Base-by-base conservation (phyloP, 2,797 vertebrate species). In the Holocentrus rufus region DNA sequence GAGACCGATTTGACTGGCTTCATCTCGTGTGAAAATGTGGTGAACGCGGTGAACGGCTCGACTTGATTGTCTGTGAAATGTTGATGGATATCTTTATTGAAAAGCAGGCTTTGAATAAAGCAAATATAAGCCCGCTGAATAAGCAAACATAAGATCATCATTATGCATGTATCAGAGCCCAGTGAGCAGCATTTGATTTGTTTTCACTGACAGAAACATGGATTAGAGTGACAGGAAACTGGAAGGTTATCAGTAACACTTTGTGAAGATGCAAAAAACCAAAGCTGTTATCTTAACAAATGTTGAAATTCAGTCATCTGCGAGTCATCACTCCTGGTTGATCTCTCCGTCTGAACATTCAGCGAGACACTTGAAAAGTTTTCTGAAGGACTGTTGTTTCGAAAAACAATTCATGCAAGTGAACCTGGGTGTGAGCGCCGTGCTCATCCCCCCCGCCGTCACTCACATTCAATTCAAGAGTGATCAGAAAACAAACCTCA, bases 401-500 rank as follows among this genome's bases (percentile, higher is more conserved):
- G 14, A 69, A 79, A 65, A 72, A 49, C 63, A 64, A 69, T 66
- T 76, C 50, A 44, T 84, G 65, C 57, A 59, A 44, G 66, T 42
- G 79, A 88, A 73, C 53, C 47, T 6, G n/a, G 72, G 76, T 65
- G 73, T 75, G 63, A 68, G 65, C 73, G 0, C 23, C 10, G 34
- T 71, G 74, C 66, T 76, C 54, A 13, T 49, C 64, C 76, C 72
- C 75, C 72, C 78, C 74, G 78, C 87, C 81, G 91, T 89, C 90
- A 84, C 85, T 92, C 88, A 89, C 60, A 50, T 79, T 86, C 77
- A 79, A 39, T 87, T 86, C 67, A 74, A 63, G 75, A 79, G 75
- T 78, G 83, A 87, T 91, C 87, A 87, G 80, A 90, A 88, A 78
- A 85, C 81, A 80, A 64, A 83, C 88, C 64, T 78, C 80, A 82